These are phyloP conservation scores for Geococcyx californianus DNA, from an alignment of 2,113 vertebrate genomes.

Conservation along the genomic window DNA sequence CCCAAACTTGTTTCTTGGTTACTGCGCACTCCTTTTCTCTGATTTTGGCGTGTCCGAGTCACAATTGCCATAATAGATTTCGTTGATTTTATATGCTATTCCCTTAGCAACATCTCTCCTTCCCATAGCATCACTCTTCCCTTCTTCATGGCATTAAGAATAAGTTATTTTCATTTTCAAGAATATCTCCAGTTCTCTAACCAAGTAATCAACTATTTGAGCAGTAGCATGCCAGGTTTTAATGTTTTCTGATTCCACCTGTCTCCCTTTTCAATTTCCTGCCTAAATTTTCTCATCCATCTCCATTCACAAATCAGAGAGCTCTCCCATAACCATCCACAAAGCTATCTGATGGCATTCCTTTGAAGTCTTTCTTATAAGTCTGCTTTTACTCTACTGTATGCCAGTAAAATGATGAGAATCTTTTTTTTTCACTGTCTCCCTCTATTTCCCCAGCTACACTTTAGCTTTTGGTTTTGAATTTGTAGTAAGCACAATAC, in stretches of 20 bases:
- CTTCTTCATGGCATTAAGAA: neutral
- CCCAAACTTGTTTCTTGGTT: neutral
- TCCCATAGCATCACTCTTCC: neutral
- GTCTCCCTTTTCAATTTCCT: neutral
- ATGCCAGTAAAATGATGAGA: neutral
- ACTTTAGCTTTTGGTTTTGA: neutral
- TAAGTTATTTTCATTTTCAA: neutral
- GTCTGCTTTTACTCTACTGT: neutral
- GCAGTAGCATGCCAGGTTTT: neutral
- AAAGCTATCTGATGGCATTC: neutral
- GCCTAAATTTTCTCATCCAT: neutral
- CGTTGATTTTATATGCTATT: neutral
- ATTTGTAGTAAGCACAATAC: neutral
- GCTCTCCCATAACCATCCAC: neutral
- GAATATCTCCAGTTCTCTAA: neutral
- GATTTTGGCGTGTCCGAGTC: neutral
- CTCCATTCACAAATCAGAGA: neutral
- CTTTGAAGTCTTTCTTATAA: neutral
- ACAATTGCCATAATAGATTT: neutral
- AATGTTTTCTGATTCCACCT: neutral
- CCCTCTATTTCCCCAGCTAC: neutral
- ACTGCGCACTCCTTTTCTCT: neutral
- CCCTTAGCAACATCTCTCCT: neutral
- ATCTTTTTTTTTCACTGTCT: neutral
- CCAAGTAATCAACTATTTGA: neutral